Evolutionary conservation across 2,888 invertebrate genomes (phyloP), one percentile per base, ranked within the genome.

Genomic region (Drosophila kanekoi): DNA sequence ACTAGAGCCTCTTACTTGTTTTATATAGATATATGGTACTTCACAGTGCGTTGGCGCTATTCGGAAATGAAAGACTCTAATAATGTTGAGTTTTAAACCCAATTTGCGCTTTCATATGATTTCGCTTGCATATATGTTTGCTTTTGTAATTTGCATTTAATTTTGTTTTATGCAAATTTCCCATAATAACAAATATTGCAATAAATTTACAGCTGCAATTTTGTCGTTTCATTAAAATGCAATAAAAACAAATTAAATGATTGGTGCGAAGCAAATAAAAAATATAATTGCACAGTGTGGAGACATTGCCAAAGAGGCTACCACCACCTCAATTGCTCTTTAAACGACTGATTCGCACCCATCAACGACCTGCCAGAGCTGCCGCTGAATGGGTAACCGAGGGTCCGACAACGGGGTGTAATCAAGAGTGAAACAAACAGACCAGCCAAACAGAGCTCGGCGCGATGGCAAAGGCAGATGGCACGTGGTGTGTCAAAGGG

Each of bases 71-170:
- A 63, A 14, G 28, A 23, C 14, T 35, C 8, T 4, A 51, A 51
- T 43, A 63, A 71, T 70, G 62, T 60, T 52, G 60, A 53, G 70
- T 70, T 78, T 78, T 74, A 82, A 72, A 72, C 54, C 54, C 43
- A 77, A 67, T 76, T 70, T 63, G 53, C 32, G 33, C 60, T 18
- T 47, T 52, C 60, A 61, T 58, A 60, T 68, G 23, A 53, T 48
- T 48, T 64, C 11, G 35, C 53, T 23, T 51, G 37, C 32, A 37
- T 67, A 43, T 52, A 43, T 64, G 40, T 67, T 66, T 73, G 56
- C 59, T 18, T 18, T 62, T 53, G 56, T 70, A 81, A 84, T 79
- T 79, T 81, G 73, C 73, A 75, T 82, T 78, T 73, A 69, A 78
- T 79, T 72, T 77, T 41, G 61, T 47, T 65, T 52, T 62, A 73